Conservation (phyloP, 2,888 invertebrate genomes). For the Allolobophora icterica region DNA sequence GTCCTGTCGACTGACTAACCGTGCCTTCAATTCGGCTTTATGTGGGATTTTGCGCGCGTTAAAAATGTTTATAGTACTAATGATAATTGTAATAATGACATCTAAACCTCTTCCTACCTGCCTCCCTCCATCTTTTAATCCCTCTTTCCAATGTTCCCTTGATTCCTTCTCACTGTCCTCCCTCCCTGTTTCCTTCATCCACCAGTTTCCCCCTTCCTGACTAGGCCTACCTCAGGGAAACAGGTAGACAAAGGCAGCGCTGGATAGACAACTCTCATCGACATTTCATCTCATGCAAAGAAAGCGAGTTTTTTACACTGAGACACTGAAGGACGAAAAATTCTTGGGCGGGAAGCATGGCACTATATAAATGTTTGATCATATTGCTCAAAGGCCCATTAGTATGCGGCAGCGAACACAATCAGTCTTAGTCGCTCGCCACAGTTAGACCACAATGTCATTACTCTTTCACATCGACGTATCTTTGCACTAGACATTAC, state of each 20-base stretch:
- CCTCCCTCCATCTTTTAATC: not conserved
- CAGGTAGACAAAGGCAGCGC: not conserved
- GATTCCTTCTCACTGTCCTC: not conserved
- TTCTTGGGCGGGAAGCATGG: not conserved
- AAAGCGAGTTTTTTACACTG: not conserved
- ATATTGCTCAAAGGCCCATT: not conserved
- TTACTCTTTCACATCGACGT: not conserved
- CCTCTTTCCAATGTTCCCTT: not conserved
- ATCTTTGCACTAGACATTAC: not conserved
- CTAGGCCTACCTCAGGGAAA: not conserved
- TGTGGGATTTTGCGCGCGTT: too few relatives aligned
- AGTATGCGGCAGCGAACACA: not conserved
- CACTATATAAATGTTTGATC: conserved; percentile 11
- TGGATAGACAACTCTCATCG: too few relatives aligned
- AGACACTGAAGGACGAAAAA: not conserved
- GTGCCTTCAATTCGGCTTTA: too few relatives aligned
- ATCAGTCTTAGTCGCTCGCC: not conserved
- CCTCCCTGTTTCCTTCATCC: not conserved
- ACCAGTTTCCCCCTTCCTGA: not conserved
- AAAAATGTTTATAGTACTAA: too few relatives aligned
- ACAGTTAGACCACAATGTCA: not conserved
- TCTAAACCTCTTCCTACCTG: not conserved
- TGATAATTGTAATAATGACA: too few relatives aligned
- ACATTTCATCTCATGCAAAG: not conserved
- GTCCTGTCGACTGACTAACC: too few relatives aligned